Evolutionary conservation across 2,797 vertebrate species (phyloP), one percentile per base, ranked within the genome.

Genomic region (Anabas testudineus): DNA sequence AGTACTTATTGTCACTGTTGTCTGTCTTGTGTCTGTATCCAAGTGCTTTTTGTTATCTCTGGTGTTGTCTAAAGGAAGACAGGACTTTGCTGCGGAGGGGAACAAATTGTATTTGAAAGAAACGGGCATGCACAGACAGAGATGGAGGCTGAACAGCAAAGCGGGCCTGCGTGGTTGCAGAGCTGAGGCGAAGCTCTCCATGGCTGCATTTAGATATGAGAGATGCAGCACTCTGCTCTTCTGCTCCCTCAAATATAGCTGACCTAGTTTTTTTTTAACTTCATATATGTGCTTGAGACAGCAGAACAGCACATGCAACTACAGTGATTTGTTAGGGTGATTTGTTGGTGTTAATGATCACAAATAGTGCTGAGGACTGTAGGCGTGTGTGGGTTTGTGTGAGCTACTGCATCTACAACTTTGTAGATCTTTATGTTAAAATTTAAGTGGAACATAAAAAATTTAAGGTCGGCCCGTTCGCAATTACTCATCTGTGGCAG

Each of bases 261-360:
- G 90, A 90, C 90, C 91, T 80, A 90, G 64, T 88, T 93, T 81
- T 92, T 81, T 83, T 79, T 85, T 71, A 85, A 89, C 76, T 82
- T 88, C 84, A 77, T 82, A 74, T 81, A 82, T 80, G 81, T 80
- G 71, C 78, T 78, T 65, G 72, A 78, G 78, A 79, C 71, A 58
- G 60, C 57, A 72, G 69, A 74, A 67, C 39, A 66, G 74, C 80
- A 74, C 66, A 65, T 72, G 63, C 45, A 75, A 70, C 71, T 76
- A 49, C 48, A 51, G 52, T 36, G 12, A 39, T 56, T 69, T 41
- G 21, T 43, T 54, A 28, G 61, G 67, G 34, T 21, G 0, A 12
- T 64, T 51, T 34, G 30, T 56, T 51, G 47, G 52, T 45, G 48
- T 57, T 39, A 18, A 39, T 26, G 47, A 45, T 62, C 51, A 49